Conservation (phyloP, 2,113 vertebrate species). For the Hystrix cristata region DNA sequence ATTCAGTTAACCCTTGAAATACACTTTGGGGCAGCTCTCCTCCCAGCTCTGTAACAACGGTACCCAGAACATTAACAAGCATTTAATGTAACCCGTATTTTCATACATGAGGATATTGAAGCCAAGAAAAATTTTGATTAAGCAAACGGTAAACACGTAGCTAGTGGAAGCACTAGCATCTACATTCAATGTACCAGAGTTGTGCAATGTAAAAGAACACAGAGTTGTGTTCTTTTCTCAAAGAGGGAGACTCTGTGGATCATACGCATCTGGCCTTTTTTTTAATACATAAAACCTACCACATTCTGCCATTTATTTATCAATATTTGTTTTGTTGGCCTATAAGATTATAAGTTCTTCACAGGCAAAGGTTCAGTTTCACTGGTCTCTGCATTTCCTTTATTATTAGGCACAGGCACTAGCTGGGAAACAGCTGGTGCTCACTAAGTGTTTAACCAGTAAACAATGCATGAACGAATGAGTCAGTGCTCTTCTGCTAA, state of each 20-base stretch:
- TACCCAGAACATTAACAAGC: background rate
- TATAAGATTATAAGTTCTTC: background rate
- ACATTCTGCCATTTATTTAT: background rate
- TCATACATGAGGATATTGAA: background rate
- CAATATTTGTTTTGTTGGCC: background rate
- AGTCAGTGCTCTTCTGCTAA: conserved; percentile 44
- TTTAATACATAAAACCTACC: background rate
- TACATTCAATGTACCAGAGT: background rate
- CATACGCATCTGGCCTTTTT: background rate
- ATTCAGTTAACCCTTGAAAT: background rate
- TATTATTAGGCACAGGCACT: conserved; percentile 21
- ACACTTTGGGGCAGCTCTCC: background rate
- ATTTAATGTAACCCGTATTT: background rate
- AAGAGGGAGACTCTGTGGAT: background rate
- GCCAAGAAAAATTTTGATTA: background rate
- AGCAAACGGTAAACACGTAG: background rate
- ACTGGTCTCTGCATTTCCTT: conserved; percentile 19
- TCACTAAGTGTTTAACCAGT: conserved; percentile 66
- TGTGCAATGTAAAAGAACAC: too few relatives aligned
- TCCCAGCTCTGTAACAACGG: background rate
- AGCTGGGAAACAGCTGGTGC: conserved; percentile 49
- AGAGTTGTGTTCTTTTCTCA: background rate
- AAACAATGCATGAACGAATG: conserved; percentile 55
- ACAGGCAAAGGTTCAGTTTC: background rate
- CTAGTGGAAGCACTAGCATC: background rate